Evolutionary conservation across 2,113 vertebrate genomes (phyloP).

Genomic region (Crotalus helleri): DNA sequence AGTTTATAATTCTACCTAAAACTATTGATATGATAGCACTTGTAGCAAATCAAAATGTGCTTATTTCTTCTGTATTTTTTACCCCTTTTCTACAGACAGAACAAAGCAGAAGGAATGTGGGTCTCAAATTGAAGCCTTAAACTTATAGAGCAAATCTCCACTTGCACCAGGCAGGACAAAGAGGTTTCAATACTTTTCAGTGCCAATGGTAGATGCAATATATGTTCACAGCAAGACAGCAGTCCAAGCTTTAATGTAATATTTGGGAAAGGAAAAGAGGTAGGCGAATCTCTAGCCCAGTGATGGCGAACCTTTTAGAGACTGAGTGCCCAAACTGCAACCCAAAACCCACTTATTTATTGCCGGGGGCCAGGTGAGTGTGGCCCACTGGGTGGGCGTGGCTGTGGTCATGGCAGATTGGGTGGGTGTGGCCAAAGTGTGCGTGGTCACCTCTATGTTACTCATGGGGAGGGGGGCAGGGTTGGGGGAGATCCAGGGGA

Average conservation of each 20-base stretch:
- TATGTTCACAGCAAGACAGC: not conserved
- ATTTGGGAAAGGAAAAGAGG: not conserved
- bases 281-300: not conserved
- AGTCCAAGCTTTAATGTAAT: not conserved
- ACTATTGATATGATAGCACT: no score
- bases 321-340: no score
- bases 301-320: no score
- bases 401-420: no score
- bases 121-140: not conserved
- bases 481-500: no score
- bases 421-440: no score
- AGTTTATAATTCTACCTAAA: not conserved
- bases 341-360: no score
- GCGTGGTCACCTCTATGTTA: no score
- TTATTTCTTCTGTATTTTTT: not conserved
- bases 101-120: not conserved
- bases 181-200: not conserved
- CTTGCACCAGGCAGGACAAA: not conserved
- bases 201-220: not conserved
- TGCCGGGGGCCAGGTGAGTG: no score
- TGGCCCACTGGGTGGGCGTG: no score
- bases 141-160: not conserved
- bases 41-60: not conserved
- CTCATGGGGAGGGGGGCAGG: no score
- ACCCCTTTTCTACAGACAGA: not conserved